Evolutionary conservation across 2,113 vertebrate species (phyloP), one percentile per base, ranked within the genome.

Genomic region (Poecile atricapillus): DNA sequence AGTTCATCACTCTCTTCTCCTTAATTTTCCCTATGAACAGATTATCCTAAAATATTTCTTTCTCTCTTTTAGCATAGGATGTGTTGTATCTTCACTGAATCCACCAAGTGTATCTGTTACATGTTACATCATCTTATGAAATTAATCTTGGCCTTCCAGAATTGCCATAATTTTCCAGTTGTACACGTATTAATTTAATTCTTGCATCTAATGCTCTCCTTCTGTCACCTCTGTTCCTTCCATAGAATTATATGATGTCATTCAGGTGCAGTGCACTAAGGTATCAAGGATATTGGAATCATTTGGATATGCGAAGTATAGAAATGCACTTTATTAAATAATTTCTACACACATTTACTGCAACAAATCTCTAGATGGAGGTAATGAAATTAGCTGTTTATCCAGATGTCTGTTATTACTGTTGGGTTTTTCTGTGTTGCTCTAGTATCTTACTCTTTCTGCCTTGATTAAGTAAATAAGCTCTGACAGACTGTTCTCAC

Each of bases 371-470:
- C 82, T 97, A 98, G 97, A 98, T 1, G 10, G 37, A 65, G 24
- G 75, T 93, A 91, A 97, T 71, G 56, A 96, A 87, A 64, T 96
- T 64, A 80, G 90, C 75, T 91, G 71, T 49, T 92, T 94, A 96
- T 76, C 90, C 96, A 78, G 94, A 84, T 35, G 95, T 96, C 62
- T 92, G 77, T 53, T 91, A 73, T 79, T 62, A 85, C 83, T 24
- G 11, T 3, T 55, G 5, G 4, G 2, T 27, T 87, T 69, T 94
- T 35, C 65, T 88, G 41, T 95, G 81, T 83, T 97, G 92, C 47
- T 96, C 89, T 79, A 68, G 35, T 81, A 91, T 89, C 49, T 64
- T 46, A 67, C 49, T 41, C 84, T 52, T 67, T 84, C 92, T 97
- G 97, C 60, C 75, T 94, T 95, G 31, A 68, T 30, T 62, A 68